Percentiles rank a stretch among this genome's conserved stretches.
Evolutionary conservation across 1,140 invertebrate genomes (phyloP).

Genomic region (Papilio machaon): DNA sequence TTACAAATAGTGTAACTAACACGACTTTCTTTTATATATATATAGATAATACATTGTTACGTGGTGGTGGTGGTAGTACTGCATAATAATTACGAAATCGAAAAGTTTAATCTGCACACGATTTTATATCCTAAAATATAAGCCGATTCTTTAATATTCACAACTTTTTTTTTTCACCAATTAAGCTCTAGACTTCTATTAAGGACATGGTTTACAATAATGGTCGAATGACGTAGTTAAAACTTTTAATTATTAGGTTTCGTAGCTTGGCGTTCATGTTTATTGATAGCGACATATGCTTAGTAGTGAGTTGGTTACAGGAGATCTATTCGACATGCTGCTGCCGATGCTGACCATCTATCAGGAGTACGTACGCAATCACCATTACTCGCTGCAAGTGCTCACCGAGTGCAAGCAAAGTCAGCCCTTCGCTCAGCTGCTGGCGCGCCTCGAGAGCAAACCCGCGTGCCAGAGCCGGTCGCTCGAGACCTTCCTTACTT

Average conservation of each 20-base stretch:
- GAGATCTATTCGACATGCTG: slow-evolving; percentile 96
- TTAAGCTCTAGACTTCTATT: not conserved
- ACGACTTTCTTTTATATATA: no score
- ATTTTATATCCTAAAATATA: no score
- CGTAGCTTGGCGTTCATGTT: no score
- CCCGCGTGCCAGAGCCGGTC: slow-evolving; percentile 92
- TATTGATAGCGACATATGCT: slow-evolving; percentile 39
- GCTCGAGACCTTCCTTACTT: slow-evolving; percentile 95
- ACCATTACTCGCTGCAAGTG: slow-evolving; percentile 97
- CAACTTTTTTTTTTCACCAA: no score
- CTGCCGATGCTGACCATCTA: slow-evolving; percentile 97
- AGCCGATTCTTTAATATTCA: slow-evolving; percentile 33
- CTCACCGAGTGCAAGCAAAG: slow-evolving; percentile 96
- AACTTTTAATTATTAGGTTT: no score
- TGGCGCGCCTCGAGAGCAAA: slow-evolving; percentile 93
- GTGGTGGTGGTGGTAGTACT: slow-evolving; percentile 8
- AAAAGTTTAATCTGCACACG: slow-evolving; percentile 38
- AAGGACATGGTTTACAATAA: no score
- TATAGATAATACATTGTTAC: no score
- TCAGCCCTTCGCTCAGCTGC: slow-evolving; percentile 90
- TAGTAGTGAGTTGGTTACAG: slow-evolving; percentile 78
- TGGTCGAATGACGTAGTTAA: no score
- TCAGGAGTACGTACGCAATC: slow-evolving; percentile 96
- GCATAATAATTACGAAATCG: not conserved
- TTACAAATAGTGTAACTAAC: no score